Evolutionary conservation across 2,797 vertebrate species (phyloP).

Genomic region (Hydrophis major): DNA sequence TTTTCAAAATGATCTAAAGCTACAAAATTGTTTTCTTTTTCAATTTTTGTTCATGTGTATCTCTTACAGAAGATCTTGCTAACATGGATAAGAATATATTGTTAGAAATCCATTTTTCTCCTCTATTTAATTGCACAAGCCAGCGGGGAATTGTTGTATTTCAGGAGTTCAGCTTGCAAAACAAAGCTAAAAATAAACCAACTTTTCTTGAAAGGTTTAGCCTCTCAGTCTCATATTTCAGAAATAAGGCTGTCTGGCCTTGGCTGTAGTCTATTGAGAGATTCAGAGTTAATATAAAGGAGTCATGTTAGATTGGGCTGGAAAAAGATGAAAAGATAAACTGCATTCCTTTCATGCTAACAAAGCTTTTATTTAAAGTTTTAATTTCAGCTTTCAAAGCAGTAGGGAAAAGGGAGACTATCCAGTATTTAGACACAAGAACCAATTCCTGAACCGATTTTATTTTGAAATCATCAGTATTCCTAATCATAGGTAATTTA

Average conservation of each 20-base stretch:
- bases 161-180: slow-evolving; percentile 44
- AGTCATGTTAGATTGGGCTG: slow-evolving; percentile 42
- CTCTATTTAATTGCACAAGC: slow-evolving; percentile 12
- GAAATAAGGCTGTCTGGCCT: slow-evolving; percentile 41
- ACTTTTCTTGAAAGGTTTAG: slow-evolving; percentile 51
- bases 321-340: slow-evolving; percentile 56
- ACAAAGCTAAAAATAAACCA: slow-evolving; percentile 59
- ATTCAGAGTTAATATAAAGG: slow-evolving; percentile 59
- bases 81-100: slow-evolving; percentile 6
- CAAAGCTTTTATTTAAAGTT: slow-evolving; percentile 58
- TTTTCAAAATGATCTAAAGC: background rate
- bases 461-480: slow-evolving; percentile 29
- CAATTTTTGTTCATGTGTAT: background rate
- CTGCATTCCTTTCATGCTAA: slow-evolving; percentile 50
- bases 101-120: slow-evolving; percentile 25
- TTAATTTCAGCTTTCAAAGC: slow-evolving; percentile 51
- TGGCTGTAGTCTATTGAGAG: slow-evolving; percentile 59
- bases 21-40: background rate
- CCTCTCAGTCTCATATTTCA: slow-evolving; percentile 57
- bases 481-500: background rate
- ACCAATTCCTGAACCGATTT: background rate
- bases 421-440: slow-evolving; percentile 34
- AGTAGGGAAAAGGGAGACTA: slow-evolving; percentile 20
- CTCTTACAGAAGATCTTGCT: background rate
- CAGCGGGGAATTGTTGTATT: slow-evolving; percentile 30